phyloP scores from a whole-genome alignment of 1,140 invertebrate genomes.

The Philaenus spumarius region DNA sequence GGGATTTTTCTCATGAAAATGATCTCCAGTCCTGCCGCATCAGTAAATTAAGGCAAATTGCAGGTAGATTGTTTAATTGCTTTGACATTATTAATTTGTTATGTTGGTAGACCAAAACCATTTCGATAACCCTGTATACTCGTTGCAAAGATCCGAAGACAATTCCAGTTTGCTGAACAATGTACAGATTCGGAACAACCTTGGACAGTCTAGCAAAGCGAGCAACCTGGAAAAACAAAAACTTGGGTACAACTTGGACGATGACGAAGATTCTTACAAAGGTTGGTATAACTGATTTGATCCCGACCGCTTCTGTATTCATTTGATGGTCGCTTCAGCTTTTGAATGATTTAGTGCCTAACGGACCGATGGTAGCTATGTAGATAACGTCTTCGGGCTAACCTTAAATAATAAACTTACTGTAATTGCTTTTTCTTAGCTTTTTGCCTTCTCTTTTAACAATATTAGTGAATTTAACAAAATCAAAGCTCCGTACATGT shows the following conservation, averaged over 20 bases:
- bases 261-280: conserved; percentile 44
- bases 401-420: too few species aligned
- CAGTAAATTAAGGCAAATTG: conserved; percentile 36
- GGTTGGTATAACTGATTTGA: conserved; percentile 33
- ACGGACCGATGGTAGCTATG: too few species aligned
- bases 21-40: too few species aligned
- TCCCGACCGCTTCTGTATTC: too few species aligned
- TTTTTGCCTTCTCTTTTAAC: too few species aligned
- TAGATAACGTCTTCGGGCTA: too few species aligned
- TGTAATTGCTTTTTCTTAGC: too few species aligned
- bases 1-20: too few species aligned
- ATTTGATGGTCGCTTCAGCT: too few species aligned
- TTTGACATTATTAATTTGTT: conserved; percentile 15
- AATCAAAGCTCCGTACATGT: too few species aligned
- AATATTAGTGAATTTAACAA: too few species aligned
- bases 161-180: conserved; percentile 46
- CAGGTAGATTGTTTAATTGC: background rate
- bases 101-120: conserved; percentile 65
- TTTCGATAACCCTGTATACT: conserved; percentile 90
- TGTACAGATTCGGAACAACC: conserved; percentile 53
- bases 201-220: conserved; percentile 50
- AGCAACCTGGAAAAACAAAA: conserved; percentile 50
- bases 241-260: conserved; percentile 42
- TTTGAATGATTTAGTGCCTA: too few species aligned
- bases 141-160: conserved; percentile 47